These are phyloP conservation scores for Alces alces DNA, from an alignment of 2,113 vertebrate genomes.

Conservation along the genomic window DNA sequence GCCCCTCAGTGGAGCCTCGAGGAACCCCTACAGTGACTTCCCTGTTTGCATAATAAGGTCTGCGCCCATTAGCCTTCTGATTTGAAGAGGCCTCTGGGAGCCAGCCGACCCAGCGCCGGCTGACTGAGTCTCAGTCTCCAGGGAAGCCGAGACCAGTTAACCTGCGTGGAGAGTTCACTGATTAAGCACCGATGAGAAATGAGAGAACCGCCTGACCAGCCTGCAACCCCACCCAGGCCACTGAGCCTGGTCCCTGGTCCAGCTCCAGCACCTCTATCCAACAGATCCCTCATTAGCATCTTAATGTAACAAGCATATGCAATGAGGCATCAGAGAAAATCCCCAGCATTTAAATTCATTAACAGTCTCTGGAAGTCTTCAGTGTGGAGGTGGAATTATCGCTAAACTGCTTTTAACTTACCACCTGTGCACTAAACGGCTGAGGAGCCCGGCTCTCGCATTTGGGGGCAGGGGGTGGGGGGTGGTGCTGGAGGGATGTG, in stretches of 20 bases:
- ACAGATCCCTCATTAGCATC: constrained; percentile 78
- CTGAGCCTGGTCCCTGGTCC: neutral
- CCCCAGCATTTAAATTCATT: constrained; percentile 84
- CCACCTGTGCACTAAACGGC: constrained; percentile 71
- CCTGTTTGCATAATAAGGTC: neutral
- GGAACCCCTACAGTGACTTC: neutral
- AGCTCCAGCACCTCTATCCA: constrained; percentile 55
- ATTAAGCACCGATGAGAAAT: constrained; percentile 23
- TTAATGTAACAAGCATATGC: constrained; percentile 79
- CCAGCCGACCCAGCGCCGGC: neutral
- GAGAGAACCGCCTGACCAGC: constrained; percentile 33
- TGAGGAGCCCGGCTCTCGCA: neutral
- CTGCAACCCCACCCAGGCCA: constrained; percentile 47
- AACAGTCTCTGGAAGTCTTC: constrained; percentile 76
- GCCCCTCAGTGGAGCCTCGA: neutral
- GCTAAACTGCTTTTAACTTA: constrained; percentile 77
- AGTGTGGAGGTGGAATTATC: constrained; percentile 77
- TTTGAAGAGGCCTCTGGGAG: neutral
- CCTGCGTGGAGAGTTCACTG: constrained; percentile 43
- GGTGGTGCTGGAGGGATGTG: neutral
- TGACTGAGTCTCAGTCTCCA: neutral
- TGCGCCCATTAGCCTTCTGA: neutral
- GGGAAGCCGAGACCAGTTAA: constrained; percentile 24
- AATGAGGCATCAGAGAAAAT: constrained; percentile 80
- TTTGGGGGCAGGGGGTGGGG: neutral